These are phyloP conservation scores for Lithophane leautieri DNA, from an alignment of 2,888 invertebrate genomes.

Conservation along the genomic window DNA sequence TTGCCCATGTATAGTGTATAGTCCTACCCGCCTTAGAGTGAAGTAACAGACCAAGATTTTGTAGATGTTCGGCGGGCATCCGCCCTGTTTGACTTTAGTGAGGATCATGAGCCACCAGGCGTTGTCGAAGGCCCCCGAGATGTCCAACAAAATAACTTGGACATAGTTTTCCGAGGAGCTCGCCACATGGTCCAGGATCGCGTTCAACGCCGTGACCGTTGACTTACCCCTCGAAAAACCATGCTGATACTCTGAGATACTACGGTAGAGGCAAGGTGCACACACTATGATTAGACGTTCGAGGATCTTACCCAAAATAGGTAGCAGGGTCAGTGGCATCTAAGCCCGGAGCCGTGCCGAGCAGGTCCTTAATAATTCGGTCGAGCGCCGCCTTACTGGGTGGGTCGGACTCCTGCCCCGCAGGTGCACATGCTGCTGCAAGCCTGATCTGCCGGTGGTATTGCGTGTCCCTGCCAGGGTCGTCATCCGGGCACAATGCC, in stretches of 20 bases:
- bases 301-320: constrained; percentile 67
- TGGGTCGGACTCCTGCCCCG: too few species aligned
- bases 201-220: constrained; percentile 62
- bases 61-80: constrained; percentile 60
- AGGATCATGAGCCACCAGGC: constrained; percentile 73
- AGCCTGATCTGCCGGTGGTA: too few species aligned
- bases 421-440: too few species aligned
- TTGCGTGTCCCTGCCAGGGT: too few species aligned
- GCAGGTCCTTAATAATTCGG: too few species aligned
- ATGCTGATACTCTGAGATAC: constrained; percentile 59
- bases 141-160: constrained; percentile 63
- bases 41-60: constrained; percentile 62
- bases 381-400: too few species aligned
- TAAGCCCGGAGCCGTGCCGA: too few species aligned
- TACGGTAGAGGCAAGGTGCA: constrained; percentile 28
- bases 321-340: constrained; percentile 57
- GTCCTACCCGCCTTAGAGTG: constrained; percentile 29
- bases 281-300: constrained; percentile 61
- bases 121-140: constrained; percentile 69
- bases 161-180: constrained; percentile 48
- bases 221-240: constrained; percentile 64
- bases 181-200: constrained; percentile 12
- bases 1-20: constrained; percentile 46
- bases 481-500: too few species aligned
- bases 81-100: constrained; percentile 41